These are phyloP conservation scores for Xiphophorus birchmanni DNA, from an alignment of 2,797 vertebrate genomes.

Conservation along the genomic window DNA sequence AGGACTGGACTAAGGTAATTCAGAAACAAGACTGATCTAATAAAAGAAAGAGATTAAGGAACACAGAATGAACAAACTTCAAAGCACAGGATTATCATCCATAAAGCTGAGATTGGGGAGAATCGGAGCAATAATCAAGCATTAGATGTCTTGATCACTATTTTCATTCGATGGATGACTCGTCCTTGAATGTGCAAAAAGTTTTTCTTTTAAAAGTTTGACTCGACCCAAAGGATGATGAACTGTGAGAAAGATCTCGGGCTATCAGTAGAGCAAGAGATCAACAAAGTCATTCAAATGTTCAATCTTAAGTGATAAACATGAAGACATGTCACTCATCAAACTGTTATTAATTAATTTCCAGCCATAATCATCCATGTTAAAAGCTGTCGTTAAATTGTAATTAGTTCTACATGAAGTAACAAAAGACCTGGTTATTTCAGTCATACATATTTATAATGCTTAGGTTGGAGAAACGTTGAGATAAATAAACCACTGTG, in stretches of 20 bases:
- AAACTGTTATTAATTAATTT: conserved; percentile 84
- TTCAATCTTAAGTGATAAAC: conserved; percentile 54
- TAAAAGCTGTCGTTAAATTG: conserved; percentile 84
- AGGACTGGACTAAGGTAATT: too few relatives aligned
- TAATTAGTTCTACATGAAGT: conserved; percentile 87
- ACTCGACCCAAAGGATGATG: conserved; percentile 1
- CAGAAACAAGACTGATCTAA: too few relatives aligned
- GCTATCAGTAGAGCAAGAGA: conserved; percentile 1
- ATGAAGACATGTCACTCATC: conserved; percentile 78
- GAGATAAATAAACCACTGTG: conserved; percentile 63
- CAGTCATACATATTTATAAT: conserved; percentile 88
- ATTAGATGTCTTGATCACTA: conserved; percentile 1
- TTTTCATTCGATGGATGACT: not conserved
- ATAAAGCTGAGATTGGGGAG: not conserved
- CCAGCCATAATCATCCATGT: conserved; percentile 80
- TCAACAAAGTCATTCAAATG: conserved; percentile 26
- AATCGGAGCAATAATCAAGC: conserved; percentile 19
- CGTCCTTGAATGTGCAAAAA: not conserved
- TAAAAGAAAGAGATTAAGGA: too few relatives aligned
- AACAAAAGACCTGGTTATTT: conserved; percentile 81
- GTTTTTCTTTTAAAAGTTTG: not conserved
- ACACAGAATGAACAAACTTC: too few relatives aligned
- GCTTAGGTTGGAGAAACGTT: conserved; percentile 52
- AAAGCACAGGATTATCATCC: not conserved
- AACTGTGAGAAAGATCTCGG: conserved; percentile 15